Evolutionary conservation across 2,113 vertebrate genomes (phyloP).

Genomic region (Pycnonotus jocosus): DNA sequence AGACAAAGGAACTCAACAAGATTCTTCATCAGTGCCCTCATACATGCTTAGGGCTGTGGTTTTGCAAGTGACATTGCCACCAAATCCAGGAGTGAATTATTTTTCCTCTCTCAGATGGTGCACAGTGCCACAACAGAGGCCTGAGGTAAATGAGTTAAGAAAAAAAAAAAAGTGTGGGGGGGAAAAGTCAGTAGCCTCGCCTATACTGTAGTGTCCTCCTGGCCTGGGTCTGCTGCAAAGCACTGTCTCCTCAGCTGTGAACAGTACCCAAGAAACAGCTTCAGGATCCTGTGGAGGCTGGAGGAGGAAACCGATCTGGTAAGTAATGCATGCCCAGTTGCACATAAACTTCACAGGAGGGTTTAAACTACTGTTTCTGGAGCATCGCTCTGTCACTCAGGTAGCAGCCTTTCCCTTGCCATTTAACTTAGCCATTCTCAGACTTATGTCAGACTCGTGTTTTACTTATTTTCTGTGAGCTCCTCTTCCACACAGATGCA

Average conservation of each 20-base stretch:
- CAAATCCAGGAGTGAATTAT: not conserved
- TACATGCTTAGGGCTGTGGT: not conserved
- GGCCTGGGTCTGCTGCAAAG: not conserved
- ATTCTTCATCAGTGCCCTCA: not conserved
- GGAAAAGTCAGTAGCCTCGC: not conserved
- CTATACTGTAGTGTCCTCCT: not conserved
- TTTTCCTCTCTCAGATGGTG: not conserved
- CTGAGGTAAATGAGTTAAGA: not conserved
- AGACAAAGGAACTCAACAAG: not conserved
- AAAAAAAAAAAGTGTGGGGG: not conserved
- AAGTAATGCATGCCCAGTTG: conserved; percentile 55
- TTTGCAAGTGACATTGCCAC: not conserved
- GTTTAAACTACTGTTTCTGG: not conserved
- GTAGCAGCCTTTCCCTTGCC: not conserved
- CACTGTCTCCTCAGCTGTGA: not conserved
- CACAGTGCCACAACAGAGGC: not conserved
- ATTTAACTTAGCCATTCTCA: not conserved
- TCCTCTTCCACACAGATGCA: not conserved
- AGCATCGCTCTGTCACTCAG: not conserved
- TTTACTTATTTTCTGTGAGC: not conserved
- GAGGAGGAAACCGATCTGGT: conserved; percentile 16
- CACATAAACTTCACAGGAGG: not conserved
- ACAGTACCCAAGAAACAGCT: not conserved
- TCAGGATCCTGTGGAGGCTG: conserved; percentile 5
- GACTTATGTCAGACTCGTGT: not conserved